Conservation (phyloP, 1,140 invertebrate genomes). For the Leptinotarsa texana region DNA sequence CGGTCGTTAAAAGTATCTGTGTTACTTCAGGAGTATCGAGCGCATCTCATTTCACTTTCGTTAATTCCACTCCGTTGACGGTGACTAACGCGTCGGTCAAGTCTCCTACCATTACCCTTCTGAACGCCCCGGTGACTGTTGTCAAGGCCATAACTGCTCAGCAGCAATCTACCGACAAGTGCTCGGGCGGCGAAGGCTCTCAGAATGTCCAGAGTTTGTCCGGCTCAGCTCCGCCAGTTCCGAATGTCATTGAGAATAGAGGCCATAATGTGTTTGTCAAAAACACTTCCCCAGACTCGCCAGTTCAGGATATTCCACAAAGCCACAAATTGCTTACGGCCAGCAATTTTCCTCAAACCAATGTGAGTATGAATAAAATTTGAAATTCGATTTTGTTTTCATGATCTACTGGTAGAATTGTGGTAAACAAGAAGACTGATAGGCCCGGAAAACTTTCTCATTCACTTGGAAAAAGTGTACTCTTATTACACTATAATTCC, state of each 20-base stretch:
- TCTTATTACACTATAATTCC: too few species aligned
- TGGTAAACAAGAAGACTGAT: too few species aligned
- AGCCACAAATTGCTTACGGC: constrained; percentile 52
- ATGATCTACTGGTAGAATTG: too few species aligned
- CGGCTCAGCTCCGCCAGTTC: constrained; percentile 14
- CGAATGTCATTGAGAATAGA: constrained; percentile 43
- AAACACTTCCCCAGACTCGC: constrained; percentile 41
- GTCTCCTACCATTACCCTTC: constrained; percentile 50
- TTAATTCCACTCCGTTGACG: constrained; percentile 44
- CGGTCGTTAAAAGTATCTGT: constrained; percentile 52
- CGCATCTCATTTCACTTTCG: constrained; percentile 50
- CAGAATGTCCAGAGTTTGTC: constrained; percentile 7
- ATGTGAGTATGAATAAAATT: constrained; percentile 45
- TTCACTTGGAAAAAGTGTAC: too few species aligned
- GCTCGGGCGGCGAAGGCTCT: constrained; percentile 18
- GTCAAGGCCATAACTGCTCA: constrained; percentile 43
- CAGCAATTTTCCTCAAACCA: constrained; percentile 48
- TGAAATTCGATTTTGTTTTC: background rate
- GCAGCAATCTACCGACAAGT: constrained; percentile 34
- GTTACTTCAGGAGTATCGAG: constrained; percentile 45
- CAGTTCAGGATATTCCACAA: constrained; percentile 43
- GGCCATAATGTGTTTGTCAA: constrained; percentile 55
- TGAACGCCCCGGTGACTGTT: constrained; percentile 50
- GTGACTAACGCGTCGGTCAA: constrained; percentile 44
- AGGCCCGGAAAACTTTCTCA: too few species aligned